Conservation (phyloP, 2,113 vertebrate genomes). For the Melospiza georgiana region DNA sequence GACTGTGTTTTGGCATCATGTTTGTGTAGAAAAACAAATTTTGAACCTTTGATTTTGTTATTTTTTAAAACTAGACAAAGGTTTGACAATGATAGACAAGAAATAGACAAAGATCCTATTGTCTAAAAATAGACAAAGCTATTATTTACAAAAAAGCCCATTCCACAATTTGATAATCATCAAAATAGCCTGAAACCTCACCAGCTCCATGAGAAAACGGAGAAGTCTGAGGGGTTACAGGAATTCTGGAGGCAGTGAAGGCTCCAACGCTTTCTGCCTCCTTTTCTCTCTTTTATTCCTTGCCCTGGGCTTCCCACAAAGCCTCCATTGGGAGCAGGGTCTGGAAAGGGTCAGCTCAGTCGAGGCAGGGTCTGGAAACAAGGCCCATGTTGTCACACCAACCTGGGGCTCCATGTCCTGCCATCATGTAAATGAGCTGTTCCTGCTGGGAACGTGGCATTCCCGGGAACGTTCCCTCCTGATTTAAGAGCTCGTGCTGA, state of each 20-base stretch:
- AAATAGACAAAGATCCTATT: background rate
- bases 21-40: background rate
- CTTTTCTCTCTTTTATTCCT: background rate
- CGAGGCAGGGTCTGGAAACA: conserved; percentile 9
- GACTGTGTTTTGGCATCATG: too few relatives aligned
- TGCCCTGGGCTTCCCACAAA: background rate
- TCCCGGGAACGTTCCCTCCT: conserved; percentile 5
- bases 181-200: background rate
- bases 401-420: conserved; percentile 19
- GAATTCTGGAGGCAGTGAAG: background rate
- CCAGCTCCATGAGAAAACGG: background rate
- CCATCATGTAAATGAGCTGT: conserved; percentile 39
- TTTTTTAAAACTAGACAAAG: background rate
- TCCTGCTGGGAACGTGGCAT: conserved; percentile 63
- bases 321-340: background rate
- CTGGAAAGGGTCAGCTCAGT: background rate
- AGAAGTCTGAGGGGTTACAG: background rate
- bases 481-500: conserved; percentile 17
- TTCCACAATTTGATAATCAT: background rate
- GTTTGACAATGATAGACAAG: too few relatives aligned
- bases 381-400: conserved; percentile 21
- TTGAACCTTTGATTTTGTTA: background rate
- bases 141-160: background rate
- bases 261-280: background rate
- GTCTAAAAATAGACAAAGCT: background rate